Evolutionary conservation across 2,888 invertebrate genomes (phyloP), one percentile per base, ranked within the genome.

Genomic region (Phengaris alcon): DNA sequence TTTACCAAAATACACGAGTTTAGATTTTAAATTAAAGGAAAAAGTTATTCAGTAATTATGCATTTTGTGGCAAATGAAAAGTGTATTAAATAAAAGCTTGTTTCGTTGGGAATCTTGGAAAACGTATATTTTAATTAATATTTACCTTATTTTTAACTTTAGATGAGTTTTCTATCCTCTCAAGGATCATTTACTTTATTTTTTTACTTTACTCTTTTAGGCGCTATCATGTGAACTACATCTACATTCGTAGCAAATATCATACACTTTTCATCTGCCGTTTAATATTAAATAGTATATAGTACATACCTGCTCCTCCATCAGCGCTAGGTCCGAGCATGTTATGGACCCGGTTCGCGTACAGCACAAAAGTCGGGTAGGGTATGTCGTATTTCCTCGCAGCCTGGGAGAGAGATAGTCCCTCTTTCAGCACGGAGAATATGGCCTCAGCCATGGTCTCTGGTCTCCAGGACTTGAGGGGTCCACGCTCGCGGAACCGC

Each of bases 381-480:
- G 98, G 98, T 88, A 98, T 98, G 94, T 98, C 98, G 93, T 97
- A 98, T 90, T 98, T 98, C 83, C 98, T 95, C 35, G 98, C 98
- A 0, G 98, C 98, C 87, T 98, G 98, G 54, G 97, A 97, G 77
- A 98, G 92, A 6, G 97, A 97, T 77, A 98, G 94, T 22, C 98
- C 98, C 87, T 98, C 98, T 88, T 97, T 97, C 80, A 98, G 94
- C 76, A 98, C 98, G 84, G 97, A 97, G 92, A 98, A 97, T 83
- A 98, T 98, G 79, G 98, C 98, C 87, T 98, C 98, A 57, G 98
- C 98, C 98, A 98, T 98, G 77, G 98, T 98, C 88, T 98, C 98
- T 4, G 98, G 98, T 74, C 98, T 94, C 98, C 98, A 98, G 75
- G 98, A 98, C 89, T 98, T 98, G 77, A 98, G 94, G 0, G 98